These are phyloP conservation scores for Caenorhabditis virilis DNA, from an alignment of 2,888 invertebrate species.

Conservation along the genomic window DNA sequence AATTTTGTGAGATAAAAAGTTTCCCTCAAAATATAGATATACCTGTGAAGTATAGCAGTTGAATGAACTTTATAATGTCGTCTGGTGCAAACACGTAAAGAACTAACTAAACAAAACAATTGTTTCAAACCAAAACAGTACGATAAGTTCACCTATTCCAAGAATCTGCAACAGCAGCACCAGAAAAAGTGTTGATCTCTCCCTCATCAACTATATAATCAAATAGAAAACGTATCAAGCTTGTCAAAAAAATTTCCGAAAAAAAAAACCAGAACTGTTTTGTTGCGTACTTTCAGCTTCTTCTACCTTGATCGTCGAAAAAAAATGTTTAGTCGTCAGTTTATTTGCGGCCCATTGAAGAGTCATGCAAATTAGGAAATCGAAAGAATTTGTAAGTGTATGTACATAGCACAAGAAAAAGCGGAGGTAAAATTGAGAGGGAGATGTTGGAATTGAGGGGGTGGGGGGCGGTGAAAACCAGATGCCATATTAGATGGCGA, in stretches of 20 bases:
- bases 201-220: not conserved
- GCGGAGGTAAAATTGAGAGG: conserved; percentile 3
- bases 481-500: conserved; percentile 36
- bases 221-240: not conserved
- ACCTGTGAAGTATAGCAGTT: conserved; percentile 39
- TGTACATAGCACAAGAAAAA: conserved; percentile 31
- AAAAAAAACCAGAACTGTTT: not conserved
- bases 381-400: conserved; percentile 31
- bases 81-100: conserved; percentile 38
- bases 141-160: not conserved
- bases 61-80: conserved; percentile 34
- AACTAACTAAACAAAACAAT: conserved; percentile 6
- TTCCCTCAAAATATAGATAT: not conserved
- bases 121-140: not conserved
- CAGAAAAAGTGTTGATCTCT: not conserved
- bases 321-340: conserved; percentile 12
- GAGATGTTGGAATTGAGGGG: not conserved
- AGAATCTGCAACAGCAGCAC: not conserved
- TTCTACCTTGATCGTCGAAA: too few relatives aligned
- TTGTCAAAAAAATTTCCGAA: not conserved
- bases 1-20: not conserved
- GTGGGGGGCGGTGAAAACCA: conserved; percentile 27
- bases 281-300: not conserved
- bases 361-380: conserved; percentile 36
- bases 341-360: conserved; percentile 34